These are phyloP conservation scores for Theonella swinhoei DNA, from an alignment of 37 sponge, comb jelly and placozoan species.

Conservation along the genomic window DNA sequence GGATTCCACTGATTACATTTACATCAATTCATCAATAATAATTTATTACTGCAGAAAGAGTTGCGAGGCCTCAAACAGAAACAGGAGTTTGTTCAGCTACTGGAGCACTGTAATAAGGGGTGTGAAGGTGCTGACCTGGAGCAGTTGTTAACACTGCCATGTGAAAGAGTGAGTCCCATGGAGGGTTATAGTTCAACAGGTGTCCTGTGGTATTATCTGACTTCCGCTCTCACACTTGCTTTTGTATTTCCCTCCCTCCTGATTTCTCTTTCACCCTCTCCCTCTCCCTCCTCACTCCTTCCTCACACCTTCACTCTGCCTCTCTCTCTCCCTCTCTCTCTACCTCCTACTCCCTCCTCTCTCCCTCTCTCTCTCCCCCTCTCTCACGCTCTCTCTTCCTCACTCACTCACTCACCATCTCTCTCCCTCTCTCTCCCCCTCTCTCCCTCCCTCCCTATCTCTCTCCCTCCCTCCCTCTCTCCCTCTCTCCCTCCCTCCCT, in stretches of 20 bases:
- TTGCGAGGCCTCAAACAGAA: constrained; percentile 4
- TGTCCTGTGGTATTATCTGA: background rate
- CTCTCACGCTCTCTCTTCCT: too few relatives aligned
- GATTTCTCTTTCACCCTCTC: too few relatives aligned
- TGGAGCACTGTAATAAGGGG: constrained; percentile 54
- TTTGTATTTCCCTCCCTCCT: too few relatives aligned
- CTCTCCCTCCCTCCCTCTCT: background rate
- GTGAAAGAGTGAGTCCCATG: constrained; percentile 59
- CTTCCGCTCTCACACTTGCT: too few relatives aligned
- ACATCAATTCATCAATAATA: background rate
- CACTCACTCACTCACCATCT: too few relatives aligned
- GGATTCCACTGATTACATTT: too few relatives aligned
- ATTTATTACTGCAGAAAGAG: constrained; percentile 34
- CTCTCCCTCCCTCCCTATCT: background rate
- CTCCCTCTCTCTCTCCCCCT: too few relatives aligned
- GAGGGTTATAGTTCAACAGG: background rate
- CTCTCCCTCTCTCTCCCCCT: background rate
- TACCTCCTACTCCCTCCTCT: too few relatives aligned
- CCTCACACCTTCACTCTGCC: too few relatives aligned
- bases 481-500: background rate
- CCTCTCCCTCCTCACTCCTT: too few relatives aligned
- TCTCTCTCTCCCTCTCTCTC: too few relatives aligned
- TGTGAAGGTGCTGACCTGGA: constrained; percentile 38
- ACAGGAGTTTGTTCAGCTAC: constrained; percentile 48
- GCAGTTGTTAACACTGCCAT: constrained; percentile 44